These are phyloP conservation scores for Aviceda subcristata DNA, from an alignment of 2,113 vertebrate species.

Conservation along the genomic window DNA sequence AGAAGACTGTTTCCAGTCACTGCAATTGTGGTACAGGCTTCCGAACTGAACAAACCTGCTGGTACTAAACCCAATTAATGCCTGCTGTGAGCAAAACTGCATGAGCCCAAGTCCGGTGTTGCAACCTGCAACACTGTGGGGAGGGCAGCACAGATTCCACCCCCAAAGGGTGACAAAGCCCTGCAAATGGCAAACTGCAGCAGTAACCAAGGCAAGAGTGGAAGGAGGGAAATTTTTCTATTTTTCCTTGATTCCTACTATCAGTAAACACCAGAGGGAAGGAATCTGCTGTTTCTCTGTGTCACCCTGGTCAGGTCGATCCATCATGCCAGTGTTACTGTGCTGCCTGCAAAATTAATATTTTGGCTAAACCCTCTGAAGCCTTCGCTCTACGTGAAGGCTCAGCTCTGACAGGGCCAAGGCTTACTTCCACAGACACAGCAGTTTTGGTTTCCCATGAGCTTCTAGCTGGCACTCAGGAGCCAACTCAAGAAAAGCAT, in stretches of 20 bases:
- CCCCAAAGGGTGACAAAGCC: not conserved
- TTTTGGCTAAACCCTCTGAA: not conserved
- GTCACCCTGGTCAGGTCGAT: not conserved
- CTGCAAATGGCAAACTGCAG: not conserved
- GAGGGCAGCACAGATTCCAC: not conserved
- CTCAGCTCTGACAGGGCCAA: not conserved
- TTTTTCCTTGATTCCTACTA: not conserved
- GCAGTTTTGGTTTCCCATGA: not conserved
- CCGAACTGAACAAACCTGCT: not conserved
- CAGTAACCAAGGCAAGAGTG: not conserved
- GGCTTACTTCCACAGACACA: not conserved
- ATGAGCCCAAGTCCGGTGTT: not conserved
- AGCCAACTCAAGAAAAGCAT: not conserved
- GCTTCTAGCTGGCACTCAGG: not conserved
- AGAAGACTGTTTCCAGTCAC: not conserved
- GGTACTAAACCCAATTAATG: not conserved
- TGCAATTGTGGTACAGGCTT: not conserved
- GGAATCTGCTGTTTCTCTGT: not conserved
- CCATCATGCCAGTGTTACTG: accelerated
- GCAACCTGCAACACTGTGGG: not conserved
- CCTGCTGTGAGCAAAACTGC: not conserved
- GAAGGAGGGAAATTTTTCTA: not conserved
- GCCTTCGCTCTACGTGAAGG: not conserved
- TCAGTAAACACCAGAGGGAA: not conserved
- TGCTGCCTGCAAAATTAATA: not conserved